These are phyloP conservation scores for Hypercompe scribonia DNA, from an alignment of 2,888 invertebrate genomes.

Conservation along the genomic window DNA sequence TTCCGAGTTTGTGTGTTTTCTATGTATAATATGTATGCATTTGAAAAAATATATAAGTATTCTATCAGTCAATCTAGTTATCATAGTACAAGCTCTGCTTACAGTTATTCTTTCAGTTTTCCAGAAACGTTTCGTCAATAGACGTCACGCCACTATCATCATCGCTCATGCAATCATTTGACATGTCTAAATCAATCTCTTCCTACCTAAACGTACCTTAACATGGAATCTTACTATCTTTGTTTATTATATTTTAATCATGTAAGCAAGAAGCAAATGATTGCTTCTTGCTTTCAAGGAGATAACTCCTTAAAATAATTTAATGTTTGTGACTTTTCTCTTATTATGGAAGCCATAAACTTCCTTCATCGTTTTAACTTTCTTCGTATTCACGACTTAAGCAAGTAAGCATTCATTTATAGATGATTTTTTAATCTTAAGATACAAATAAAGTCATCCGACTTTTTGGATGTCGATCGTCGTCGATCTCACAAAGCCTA, in stretches of 20 bases:
- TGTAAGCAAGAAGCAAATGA: background rate
- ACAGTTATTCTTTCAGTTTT: background rate
- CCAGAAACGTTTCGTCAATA: background rate
- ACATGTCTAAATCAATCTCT: slow-evolving; percentile 40
- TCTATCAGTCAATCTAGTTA: too few species aligned
- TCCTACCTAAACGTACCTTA: slow-evolving; percentile 36
- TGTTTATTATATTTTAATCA: slow-evolving; percentile 21
- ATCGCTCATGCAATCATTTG: slow-evolving; percentile 38
- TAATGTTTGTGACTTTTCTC: background rate
- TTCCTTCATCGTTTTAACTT: background rate
- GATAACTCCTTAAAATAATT: slow-evolving; percentile 8
- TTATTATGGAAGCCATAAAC: background rate
- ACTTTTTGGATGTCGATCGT: too few species aligned
- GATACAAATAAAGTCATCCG: too few species aligned
- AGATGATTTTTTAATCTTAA: background rate
- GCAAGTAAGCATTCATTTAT: slow-evolving; percentile 2
- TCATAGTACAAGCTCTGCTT: background rate
- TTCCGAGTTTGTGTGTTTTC: too few species aligned
- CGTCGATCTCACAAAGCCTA: too few species aligned
- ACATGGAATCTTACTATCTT: slow-evolving; percentile 21
- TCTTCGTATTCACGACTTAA: slow-evolving; percentile 9
- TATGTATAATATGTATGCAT: too few species aligned
- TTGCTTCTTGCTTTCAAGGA: too few species aligned
- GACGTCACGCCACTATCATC: slow-evolving; percentile 23
- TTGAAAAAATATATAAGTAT: too few species aligned